Base-by-base conservation (phyloP, 1,140 invertebrate genomes). In the Ephestia elutella region DNA sequence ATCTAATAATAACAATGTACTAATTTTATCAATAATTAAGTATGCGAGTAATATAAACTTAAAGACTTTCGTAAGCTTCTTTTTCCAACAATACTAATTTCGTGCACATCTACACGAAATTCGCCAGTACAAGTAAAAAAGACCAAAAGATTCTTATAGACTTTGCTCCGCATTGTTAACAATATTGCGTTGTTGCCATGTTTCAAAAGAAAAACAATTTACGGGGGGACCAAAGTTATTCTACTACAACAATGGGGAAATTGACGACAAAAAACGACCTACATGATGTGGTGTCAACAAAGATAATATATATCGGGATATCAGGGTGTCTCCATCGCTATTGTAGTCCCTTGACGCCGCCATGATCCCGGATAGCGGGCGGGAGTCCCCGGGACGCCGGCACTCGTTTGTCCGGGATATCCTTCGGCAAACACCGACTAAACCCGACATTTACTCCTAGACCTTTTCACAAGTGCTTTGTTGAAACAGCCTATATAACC, bases 231-330 rank as follows among this genome's bases (percentile, higher is more conserved):
- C 69, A 69, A 71, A 80, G 73, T 81, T 80, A 83, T 83, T 78
- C 68, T 73, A 66, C 69, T 68, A 70, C 73, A 75, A 86, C 82
- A 83, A 80, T 81, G 74, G 62, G 68, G 73, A 80, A 78, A 83
- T 83, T 81, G 79, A 65, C 70, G 75, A 85, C 79, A 85, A 83
- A 71, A 86, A 85, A 85, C 80, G 80, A 76, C 77, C 77, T 73
- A 78, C 79, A 85, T 76, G 79, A 86, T 81, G 73, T 70, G 80
- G 80, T 84, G 77, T 81, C 79, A 85, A 81, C 80, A 75, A 73
- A 82, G 80, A 86, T 85, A 86, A 86, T 86, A 79, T 81, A 77
- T 78, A 82, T 82, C 79, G 78, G 63, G 75, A 73, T 82, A 87
- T 85, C 78, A 63, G 73, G 73, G 73, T 70, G 74, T 75, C 73